These are phyloP conservation scores for Decapterus maruadsi DNA, from an alignment of 2,797 vertebrate species.

Conservation along the genomic window DNA sequence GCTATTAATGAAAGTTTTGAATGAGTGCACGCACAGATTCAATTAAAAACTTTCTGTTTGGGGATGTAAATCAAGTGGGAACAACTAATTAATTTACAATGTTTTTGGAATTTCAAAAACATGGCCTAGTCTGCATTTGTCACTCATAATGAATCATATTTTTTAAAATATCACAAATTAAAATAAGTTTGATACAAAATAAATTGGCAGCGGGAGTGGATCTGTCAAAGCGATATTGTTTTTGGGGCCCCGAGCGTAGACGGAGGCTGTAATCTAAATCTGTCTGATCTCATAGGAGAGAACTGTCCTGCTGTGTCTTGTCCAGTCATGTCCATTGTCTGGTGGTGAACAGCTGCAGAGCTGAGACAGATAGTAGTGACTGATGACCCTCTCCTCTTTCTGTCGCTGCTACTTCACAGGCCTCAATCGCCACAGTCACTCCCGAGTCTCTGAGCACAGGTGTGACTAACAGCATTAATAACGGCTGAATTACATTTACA, in stretches of 20 bases:
- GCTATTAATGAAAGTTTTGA: not conserved
- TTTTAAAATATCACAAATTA: too few species aligned
- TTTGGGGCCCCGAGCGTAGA: not conserved
- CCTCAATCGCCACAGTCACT: not conserved
- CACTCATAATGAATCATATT: too few species aligned
- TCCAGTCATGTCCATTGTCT: slow-evolving; percentile 60
- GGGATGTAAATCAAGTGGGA: not conserved
- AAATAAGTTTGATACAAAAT: too few species aligned
- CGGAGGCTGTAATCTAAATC: slow-evolving; percentile 7
- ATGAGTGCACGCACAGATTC: not conserved
- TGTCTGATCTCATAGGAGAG: slow-evolving; percentile 37
- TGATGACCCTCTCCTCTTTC: slow-evolving; percentile 42
- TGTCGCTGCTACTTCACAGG: slow-evolving; percentile 7
- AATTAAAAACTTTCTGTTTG: not conserved
- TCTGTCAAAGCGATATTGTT: too few species aligned
- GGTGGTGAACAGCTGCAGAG: slow-evolving; percentile 65
- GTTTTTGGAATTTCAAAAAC: too few species aligned
- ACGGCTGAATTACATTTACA: slow-evolving; percentile 7
- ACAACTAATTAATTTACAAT: too few species aligned
- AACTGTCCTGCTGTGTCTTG: slow-evolving; percentile 47
- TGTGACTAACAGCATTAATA: slow-evolving; percentile 13
- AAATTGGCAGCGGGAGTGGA: too few species aligned
- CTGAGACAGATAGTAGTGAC: slow-evolving; percentile 45
- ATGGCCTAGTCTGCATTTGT: too few species aligned
- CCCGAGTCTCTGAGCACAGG: slow-evolving; percentile 13